Conservation (phyloP, 2,888 invertebrate genomes). For the Steinernema carpocapsae region DNA sequence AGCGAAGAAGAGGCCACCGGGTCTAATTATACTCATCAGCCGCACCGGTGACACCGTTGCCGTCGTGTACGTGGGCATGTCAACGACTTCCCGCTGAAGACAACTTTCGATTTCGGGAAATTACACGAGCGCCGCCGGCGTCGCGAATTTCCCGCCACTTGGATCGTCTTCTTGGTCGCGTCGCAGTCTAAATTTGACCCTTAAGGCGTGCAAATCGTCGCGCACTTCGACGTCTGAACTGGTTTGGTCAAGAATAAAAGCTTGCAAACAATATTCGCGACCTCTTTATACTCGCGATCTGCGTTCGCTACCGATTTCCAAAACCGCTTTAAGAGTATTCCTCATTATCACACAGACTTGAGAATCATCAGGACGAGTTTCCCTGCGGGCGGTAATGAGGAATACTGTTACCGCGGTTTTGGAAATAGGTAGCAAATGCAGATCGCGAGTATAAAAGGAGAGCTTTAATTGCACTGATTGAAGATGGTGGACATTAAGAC, state of each 20-base stretch:
- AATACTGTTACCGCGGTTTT: background rate
- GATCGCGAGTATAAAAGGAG: too few species aligned
- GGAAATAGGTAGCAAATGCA: background rate
- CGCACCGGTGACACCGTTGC: conserved; percentile 27
- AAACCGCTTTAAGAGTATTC: too few species aligned
- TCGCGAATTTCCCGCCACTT: too few species aligned
- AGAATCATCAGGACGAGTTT: background rate
- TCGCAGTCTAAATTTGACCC: background rate
- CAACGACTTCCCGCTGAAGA: background rate
- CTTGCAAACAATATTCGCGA: background rate
- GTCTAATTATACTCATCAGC: conserved; percentile 30
- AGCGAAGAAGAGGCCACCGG: background rate
- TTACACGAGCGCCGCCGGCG: too few species aligned
- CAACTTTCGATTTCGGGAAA: conserved; percentile 23
- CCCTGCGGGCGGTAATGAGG: background rate
- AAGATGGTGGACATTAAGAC: too few species aligned
- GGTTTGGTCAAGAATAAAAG: conserved; percentile 8
- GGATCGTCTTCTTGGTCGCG: too few species aligned
- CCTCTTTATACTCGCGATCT: too few species aligned
- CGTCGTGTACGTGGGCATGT: background rate
- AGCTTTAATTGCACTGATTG: too few species aligned
- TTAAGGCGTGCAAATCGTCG: conserved; percentile 1
- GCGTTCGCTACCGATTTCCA: too few species aligned
- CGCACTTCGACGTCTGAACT: conserved; percentile 4
- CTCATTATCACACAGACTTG: background rate